phyloP scores from a whole-genome alignment of 2,113 vertebrate species.

The Colistium nudipinnis region DNA sequence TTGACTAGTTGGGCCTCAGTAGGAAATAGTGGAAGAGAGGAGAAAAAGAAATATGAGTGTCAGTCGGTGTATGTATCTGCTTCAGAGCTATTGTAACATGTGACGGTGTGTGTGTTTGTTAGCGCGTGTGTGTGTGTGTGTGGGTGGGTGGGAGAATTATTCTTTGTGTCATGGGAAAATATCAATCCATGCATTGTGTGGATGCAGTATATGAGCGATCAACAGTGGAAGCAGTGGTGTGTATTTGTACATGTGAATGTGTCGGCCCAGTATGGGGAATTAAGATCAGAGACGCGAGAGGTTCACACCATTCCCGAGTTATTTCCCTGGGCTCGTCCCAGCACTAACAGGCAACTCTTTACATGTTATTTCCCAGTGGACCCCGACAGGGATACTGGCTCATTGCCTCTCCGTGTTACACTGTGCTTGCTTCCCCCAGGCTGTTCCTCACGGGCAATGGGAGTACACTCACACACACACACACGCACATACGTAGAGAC shows the following conservation, averaged over 20 bases:
- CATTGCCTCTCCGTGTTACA: conserved; percentile 63
- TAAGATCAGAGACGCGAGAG: conserved; percentile 41
- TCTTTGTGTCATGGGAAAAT: background rate
- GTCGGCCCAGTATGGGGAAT: conserved; percentile 35
- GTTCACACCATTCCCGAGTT: conserved; percentile 42
- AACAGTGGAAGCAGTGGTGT: conserved; percentile 3
- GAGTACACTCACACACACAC: conserved; percentile 21
- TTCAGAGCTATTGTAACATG: background rate
- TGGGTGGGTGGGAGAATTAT: background rate
- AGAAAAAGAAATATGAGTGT: conserved; percentile 9
- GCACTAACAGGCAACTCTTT: conserved; percentile 57
- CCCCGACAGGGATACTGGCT: conserved; percentile 59
- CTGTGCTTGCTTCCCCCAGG: conserved; percentile 43
- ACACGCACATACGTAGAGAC: background rate
- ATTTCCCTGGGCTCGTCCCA: conserved; percentile 62
- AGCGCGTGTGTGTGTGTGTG: background rate
- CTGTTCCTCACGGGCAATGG: conserved; percentile 37
- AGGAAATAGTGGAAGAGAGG: conserved; percentile 8
- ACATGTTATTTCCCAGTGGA: conserved; percentile 74
- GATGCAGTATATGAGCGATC: conserved; percentile 8
- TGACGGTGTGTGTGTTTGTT: background rate
- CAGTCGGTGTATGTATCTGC: conserved; percentile 23
- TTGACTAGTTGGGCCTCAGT: conserved; percentile 20
- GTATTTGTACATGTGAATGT: conserved; percentile 31
- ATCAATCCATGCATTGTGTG: conserved; percentile 3